Percentiles rank a stretch among this genome's conserved stretches.
Conservation (phyloP, 2,888 invertebrate genomes). For the Malthinus flaveolus region DNA sequence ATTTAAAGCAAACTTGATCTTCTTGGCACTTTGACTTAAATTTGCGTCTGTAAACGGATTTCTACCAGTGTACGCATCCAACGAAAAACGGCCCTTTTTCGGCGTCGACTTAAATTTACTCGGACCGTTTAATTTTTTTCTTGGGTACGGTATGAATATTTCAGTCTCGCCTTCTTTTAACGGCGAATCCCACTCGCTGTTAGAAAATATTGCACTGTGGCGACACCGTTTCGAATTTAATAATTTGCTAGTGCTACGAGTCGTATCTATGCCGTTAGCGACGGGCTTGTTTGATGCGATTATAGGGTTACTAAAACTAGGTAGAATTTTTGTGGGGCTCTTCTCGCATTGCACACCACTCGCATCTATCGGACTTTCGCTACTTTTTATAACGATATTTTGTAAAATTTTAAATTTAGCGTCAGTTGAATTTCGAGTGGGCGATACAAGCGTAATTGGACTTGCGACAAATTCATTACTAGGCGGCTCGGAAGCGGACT, state of each 20-base stretch:
- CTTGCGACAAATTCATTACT: not conserved
- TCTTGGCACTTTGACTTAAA: slow-evolving; percentile 57
- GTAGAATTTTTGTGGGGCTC: not conserved
- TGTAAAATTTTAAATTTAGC: not conserved
- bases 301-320: not conserved
- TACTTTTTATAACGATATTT: not conserved
- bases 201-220: slow-evolving; percentile 32
- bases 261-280: not conserved
- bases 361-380: not conserved
- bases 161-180: slow-evolving; percentile 54
- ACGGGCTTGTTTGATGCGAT: not conserved
- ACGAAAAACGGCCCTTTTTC: slow-evolving; percentile 31
- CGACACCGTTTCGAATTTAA: not conserved
- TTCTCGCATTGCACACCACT: not conserved
- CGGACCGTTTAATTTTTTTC: slow-evolving; percentile 32
- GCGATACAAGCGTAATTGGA: not conserved
- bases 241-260: not conserved
- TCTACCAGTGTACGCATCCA: slow-evolving; percentile 37
- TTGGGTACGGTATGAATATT: slow-evolving; percentile 44
- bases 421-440: not conserved
- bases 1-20: slow-evolving; percentile 73
- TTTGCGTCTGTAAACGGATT: slow-evolving; percentile 39
- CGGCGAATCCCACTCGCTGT: slow-evolving; percentile 53
- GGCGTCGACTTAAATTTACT: slow-evolving; percentile 16
- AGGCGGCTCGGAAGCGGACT: not conserved